A percentile compares a stretch with the other conserved stretches of the same genome.
These are phyloP conservation scores for Characodon lateralis DNA, from an alignment of 2,797 vertebrate species.

Conservation along the genomic window DNA sequence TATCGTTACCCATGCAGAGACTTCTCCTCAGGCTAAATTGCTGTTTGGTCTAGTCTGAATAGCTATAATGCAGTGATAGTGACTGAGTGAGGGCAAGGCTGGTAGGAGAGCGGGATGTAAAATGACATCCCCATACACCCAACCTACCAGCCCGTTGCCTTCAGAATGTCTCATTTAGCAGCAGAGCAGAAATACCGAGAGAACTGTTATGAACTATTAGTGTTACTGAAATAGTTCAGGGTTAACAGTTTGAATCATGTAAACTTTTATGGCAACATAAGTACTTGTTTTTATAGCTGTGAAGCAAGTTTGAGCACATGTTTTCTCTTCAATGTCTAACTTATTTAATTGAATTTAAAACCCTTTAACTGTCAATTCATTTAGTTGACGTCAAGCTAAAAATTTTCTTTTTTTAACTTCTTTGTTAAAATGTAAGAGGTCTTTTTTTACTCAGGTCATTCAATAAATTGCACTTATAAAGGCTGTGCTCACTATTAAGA, in stretches of 20 bases:
- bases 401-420: conserved; percentile 20
- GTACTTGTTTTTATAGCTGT: conserved; percentile 3
- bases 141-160: conserved; percentile 64
- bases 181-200: conserved; percentile 63
- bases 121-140: conserved; percentile 59
- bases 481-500: conserved; percentile 31
- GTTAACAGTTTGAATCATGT: conserved; percentile 19
- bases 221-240: conserved; percentile 28
- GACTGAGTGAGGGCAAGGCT: conserved; percentile 58
- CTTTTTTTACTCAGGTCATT: conserved; percentile 13
- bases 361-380: conserved; percentile 29
- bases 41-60: conserved; percentile 56
- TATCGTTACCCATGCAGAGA: conserved; percentile 54
- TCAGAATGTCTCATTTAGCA: conserved; percentile 67
- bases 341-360: conserved; percentile 22
- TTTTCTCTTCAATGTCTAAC: conserved; percentile 2
- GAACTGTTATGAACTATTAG: conserved; percentile 51
- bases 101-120: conserved; percentile 59
- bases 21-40: conserved; percentile 54
- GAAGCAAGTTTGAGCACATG: background rate
- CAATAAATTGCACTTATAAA: conserved; percentile 39
- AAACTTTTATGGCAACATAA: background rate
- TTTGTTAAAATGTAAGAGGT: conserved; percentile 29
- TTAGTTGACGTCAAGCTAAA: conserved; percentile 11
- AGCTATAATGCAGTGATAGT: conserved; percentile 49